Conservation (phyloP, 2,888 invertebrate genomes). For the Lingula anatina region DNA sequence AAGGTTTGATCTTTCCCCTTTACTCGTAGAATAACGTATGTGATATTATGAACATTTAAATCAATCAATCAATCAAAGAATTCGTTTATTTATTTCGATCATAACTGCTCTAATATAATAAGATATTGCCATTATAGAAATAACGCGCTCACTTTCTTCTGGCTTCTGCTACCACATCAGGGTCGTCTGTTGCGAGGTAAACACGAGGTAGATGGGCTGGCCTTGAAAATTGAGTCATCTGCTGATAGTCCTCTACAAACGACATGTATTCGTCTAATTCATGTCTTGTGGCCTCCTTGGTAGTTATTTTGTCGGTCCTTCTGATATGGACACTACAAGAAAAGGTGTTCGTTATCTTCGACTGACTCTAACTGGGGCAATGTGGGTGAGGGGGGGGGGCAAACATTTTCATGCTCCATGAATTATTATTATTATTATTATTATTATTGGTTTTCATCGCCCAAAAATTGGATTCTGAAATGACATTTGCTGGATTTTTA, state of each 20-base stretch:
- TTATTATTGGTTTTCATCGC: too few relatives aligned
- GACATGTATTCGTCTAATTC: conserved; percentile 92
- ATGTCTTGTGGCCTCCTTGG: conserved; percentile 95
- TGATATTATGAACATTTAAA: too few relatives aligned
- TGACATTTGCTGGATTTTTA: too few relatives aligned
- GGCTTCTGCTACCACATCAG: conserved; percentile 66
- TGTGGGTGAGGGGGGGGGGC: too few relatives aligned
- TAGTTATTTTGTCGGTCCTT: conserved; percentile 76
- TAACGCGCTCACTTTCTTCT: conserved; percentile 47
- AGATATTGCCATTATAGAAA: background rate
- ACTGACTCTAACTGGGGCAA: too few relatives aligned
- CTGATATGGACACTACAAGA: conserved; percentile 57
- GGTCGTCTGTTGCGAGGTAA: conserved; percentile 93
- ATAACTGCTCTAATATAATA: background rate
- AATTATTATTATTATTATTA: too few relatives aligned
- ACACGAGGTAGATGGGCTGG: conserved; percentile 62
- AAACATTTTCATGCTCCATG: too few relatives aligned
- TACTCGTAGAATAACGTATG: too few relatives aligned
- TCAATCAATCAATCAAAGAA: too few relatives aligned
- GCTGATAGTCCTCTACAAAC: conserved; percentile 83
- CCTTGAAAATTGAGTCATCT: conserved; percentile 63
- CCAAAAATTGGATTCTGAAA: too few relatives aligned
- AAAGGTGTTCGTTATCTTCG: conserved; percentile 20
- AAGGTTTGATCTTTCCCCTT: too few relatives aligned
- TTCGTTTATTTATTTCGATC: too few relatives aligned